Evolutionary conservation across 2,888 invertebrate species (phyloP).

Genomic region (Campoletis raptor): DNA sequence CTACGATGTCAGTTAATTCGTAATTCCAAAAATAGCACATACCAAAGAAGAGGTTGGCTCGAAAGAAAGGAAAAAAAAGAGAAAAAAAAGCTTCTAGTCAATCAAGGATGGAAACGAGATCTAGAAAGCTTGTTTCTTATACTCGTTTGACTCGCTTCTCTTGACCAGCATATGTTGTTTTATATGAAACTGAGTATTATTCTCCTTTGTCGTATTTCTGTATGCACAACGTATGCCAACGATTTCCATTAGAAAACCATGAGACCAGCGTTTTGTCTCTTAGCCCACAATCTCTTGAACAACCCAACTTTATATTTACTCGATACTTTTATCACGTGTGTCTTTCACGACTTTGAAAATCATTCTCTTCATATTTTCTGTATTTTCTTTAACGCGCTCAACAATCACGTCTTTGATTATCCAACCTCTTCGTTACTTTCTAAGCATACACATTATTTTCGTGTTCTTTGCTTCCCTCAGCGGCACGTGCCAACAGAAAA

Average conservation of each 20-base stretch:
- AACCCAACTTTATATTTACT: constrained; percentile 30
- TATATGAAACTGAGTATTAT: constrained; percentile 20
- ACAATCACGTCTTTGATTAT: constrained; percentile 19
- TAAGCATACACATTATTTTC: constrained; percentile 16
- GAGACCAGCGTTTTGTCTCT: constrained; percentile 26
- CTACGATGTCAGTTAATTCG: constrained; percentile 34
- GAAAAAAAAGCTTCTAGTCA: neutral
- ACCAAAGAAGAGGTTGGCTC: constrained; percentile 11
- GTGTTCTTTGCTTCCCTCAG: neutral
- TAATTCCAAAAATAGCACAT: constrained; percentile 46
- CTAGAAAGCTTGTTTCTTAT: constrained; percentile 63
- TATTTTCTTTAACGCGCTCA: constrained; percentile 3
- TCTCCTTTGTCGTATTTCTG: constrained; percentile 36
- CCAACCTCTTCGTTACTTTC: constrained; percentile 14
- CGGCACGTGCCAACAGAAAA: neutral
- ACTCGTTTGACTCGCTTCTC: constrained; percentile 48
- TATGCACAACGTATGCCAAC: constrained; percentile 71
- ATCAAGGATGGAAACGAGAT: constrained; percentile 62
- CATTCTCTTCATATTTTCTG: neutral
- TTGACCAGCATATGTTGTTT: constrained; percentile 22
- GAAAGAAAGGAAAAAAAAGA: neutral
- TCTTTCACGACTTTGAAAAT: constrained; percentile 37
- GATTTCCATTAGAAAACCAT: constrained; percentile 81
- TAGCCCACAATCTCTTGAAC: neutral
- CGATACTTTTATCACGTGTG: constrained; percentile 18